Evolutionary conservation across 2,113 vertebrate genomes (phyloP), one percentile per base, ranked within the genome.

Genomic region (Terrapene triunguis): DNA sequence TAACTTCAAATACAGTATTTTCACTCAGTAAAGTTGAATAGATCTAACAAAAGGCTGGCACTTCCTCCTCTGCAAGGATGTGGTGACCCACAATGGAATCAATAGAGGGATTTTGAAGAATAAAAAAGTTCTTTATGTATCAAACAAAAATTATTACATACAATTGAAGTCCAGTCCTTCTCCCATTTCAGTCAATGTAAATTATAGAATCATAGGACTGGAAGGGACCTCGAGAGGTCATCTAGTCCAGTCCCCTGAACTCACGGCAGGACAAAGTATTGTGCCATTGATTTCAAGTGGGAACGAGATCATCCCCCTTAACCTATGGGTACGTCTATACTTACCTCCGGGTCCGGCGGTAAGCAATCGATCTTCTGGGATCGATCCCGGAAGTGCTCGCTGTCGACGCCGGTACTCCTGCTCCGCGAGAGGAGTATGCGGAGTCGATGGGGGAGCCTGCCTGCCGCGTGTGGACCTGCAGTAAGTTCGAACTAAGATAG

Each of bases 161-260:
- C 74, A 54, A 32, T 79, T 88, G 87, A 94, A 96, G 96, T 95
- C 65, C 32, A 87, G 82, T 50, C 57, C 54, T 83, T 42, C 32
- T 95, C 83, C 74, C 32, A 87, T 85, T 96, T 53, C 91, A 65
- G 53, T 59, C 47, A 81, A 47, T 8, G 50, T 17, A 59, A 92
- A 53, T 53, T 53, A 19, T 53, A 53, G 51, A 53, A 53, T 6
- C 51, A 53, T 19, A 53, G 16, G 51, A 53, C 51, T 53, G 51
- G 51, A 53, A 53, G 17, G 6, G 17, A 53, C 51, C 48, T 48
- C 48, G 3, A 48, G 48, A 48, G 48, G 48, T 48, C 48, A 48
- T 48, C 48, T 48, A 48, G 48, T 48, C 44, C 44, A 47, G 44
- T 47, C 44, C 50, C 13, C 50, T 50, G 13, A 4, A 50, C 14